Conservation (phyloP, 2,797 vertebrate genomes). For the Pangasius larnaudii region DNA sequence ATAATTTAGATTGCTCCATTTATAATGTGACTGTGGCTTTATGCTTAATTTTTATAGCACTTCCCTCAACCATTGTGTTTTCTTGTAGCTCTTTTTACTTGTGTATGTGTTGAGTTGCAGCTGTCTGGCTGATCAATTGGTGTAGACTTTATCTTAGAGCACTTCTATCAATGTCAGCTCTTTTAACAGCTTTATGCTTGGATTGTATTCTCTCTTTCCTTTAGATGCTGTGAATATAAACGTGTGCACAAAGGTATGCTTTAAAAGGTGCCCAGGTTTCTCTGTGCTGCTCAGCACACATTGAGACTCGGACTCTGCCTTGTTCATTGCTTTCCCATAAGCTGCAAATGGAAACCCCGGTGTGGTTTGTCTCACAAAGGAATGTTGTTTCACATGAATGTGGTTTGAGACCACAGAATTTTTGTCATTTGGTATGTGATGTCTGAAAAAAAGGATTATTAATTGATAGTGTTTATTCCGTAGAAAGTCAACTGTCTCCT, state of each 20-base stretch:
- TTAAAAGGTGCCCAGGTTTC: background rate
- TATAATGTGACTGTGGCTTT: background rate
- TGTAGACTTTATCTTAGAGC: slow-evolving; percentile 25
- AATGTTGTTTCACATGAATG: background rate
- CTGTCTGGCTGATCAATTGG: slow-evolving; percentile 15
- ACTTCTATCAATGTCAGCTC: slow-evolving; percentile 17
- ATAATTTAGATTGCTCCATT: background rate
- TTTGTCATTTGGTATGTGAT: slow-evolving; percentile 22
- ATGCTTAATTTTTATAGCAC: background rate
- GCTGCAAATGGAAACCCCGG: background rate
- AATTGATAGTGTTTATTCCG: slow-evolving; percentile 19
- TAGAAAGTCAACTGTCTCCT: background rate
- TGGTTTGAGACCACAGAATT: slow-evolving; percentile 16
- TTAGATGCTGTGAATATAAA: slow-evolving; percentile 18
- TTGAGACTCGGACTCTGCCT: background rate
- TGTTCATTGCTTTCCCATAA: background rate
- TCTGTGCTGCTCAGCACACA: slow-evolving; percentile 1
- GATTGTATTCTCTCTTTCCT: background rate
- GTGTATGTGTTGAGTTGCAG: slow-evolving; percentile 10
- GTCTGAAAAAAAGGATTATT: slow-evolving; percentile 38
- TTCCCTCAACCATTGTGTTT: background rate
- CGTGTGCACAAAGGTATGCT: slow-evolving; percentile 4
- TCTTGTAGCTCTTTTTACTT: background rate
- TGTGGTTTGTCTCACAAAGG: background rate
- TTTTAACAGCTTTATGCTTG: background rate